A percentile compares a stretch with the other conserved stretches of the same genome.
These are phyloP conservation scores for Epinotia nisella DNA, from an alignment of 2,888 invertebrate species.

Conservation along the genomic window DNA sequence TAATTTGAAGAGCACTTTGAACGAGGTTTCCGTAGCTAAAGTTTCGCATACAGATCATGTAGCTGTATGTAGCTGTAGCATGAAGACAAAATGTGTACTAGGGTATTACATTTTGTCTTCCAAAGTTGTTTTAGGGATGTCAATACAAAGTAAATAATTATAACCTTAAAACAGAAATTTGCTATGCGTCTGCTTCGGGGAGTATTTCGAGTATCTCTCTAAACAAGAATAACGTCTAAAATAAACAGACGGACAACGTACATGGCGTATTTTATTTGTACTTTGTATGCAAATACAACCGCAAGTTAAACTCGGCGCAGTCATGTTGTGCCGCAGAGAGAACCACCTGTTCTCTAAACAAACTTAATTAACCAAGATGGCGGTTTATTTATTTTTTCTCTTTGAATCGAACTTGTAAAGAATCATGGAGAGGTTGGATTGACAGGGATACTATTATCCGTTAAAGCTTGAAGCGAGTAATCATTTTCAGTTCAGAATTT, in stretches of 20 bases:
- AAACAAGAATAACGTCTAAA: constrained; percentile 8
- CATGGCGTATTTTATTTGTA: constrained; percentile 23
- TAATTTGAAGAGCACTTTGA: too few relatives aligned
- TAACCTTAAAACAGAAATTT: background rate
- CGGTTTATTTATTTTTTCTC: too few relatives aligned
- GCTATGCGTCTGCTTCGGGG: background rate
- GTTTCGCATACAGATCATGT: too few relatives aligned
- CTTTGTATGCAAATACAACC: constrained; percentile 26
- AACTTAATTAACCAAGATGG: too few relatives aligned
- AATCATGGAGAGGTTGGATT: too few relatives aligned
- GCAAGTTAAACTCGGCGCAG: constrained; percentile 17
- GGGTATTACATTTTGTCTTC: background rate
- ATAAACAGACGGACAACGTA: constrained; percentile 16
- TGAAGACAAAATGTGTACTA: too few relatives aligned
- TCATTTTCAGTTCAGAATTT: too few relatives aligned
- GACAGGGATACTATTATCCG: too few relatives aligned
- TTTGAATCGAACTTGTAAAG: too few relatives aligned
- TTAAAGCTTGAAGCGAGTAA: too few relatives aligned
- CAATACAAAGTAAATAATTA: background rate
- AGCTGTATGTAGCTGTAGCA: too few relatives aligned
- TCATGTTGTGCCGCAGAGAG: constrained; percentile 12
- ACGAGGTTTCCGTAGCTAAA: too few relatives aligned
- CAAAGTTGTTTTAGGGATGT: background rate
- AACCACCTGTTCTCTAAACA: background rate
- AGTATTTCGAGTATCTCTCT: background rate